Conservation (phyloP, 2,797 vertebrate species). For the Discoglossus pictus region DNA sequence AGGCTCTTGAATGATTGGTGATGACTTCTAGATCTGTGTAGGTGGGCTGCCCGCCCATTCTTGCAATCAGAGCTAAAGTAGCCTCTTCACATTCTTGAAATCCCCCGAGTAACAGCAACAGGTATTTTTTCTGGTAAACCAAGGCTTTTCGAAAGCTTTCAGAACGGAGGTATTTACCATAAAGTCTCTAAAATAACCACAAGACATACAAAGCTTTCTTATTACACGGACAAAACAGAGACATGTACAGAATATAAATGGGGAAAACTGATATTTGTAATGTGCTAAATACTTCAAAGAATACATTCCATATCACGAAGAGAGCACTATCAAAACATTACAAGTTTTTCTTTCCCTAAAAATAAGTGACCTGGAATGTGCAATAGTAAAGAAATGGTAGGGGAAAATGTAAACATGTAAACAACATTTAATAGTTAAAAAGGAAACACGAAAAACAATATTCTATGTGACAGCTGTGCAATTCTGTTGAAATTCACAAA, state of each 20-base stretch:
- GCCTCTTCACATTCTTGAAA: constrained; percentile 97
- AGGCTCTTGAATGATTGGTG: constrained; percentile 73
- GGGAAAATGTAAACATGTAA: too few species aligned
- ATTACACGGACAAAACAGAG: too few species aligned
- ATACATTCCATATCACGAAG: too few species aligned
- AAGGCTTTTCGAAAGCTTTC: constrained; percentile 97
- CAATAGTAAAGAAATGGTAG: too few species aligned
- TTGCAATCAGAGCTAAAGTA: constrained; percentile 84
- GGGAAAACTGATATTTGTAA: not conserved
- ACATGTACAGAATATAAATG: too few species aligned
- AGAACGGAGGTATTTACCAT: constrained; percentile 89
- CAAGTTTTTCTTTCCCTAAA: too few species aligned
- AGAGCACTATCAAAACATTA: too few species aligned
- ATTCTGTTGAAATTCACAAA: too few species aligned
- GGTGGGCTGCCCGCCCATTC: constrained; percentile 84
- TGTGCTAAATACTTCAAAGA: not conserved
- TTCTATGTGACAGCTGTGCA: too few species aligned
- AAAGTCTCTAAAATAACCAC: constrained; percentile 79
- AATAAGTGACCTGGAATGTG: too few species aligned
- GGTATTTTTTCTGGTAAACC: constrained; percentile 96
- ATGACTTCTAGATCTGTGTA: constrained; percentile 72
- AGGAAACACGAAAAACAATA: too few species aligned
- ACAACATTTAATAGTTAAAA: too few species aligned
- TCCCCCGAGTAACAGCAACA: constrained; percentile 89
- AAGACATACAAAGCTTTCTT: constrained; percentile 11